Evolutionary conservation across 1,140 invertebrate genomes (phyloP).

Genomic region (Leptoteleia sp.): DNA sequence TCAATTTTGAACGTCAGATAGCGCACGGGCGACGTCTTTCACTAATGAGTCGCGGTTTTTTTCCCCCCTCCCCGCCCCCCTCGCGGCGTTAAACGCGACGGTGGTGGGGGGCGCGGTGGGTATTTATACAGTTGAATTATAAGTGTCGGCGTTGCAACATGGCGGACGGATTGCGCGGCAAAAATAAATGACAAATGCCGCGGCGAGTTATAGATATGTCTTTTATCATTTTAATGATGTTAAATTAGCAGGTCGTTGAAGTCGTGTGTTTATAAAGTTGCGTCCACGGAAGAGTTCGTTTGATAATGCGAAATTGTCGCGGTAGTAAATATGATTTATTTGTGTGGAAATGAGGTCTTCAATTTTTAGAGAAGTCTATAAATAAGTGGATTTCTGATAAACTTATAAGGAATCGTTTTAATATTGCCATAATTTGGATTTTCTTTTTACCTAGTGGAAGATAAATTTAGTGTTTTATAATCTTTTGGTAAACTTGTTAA

Average conservation of each 20-base stretch:
- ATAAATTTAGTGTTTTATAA: no score
- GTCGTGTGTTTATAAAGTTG: conserved; percentile 15
- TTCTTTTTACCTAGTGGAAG: no score
- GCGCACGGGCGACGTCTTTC: conserved; percentile 33
- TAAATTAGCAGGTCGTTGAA: conserved; percentile 20
- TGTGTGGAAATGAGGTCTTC: no score
- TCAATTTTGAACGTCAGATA: conserved; percentile 64
- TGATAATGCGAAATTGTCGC: no score
- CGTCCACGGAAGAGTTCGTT: not conserved
- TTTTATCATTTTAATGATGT: conserved; percentile 51
- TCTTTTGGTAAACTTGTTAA: no score
- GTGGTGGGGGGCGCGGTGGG: conserved; percentile 5
- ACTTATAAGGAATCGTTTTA: no score
- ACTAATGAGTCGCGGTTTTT: conserved; percentile 58
- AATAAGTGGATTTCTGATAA: no score
- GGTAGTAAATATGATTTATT: no score
- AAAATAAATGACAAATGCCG: conserved; percentile 52
- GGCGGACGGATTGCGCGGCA: conserved; percentile 18
- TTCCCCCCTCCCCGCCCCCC: not conserved
- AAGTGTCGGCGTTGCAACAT: conserved; percentile 30
- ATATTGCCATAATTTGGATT: no score
- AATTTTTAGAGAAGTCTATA: no score
- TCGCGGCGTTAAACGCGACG: conserved; percentile 1
- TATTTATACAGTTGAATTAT: conserved; percentile 60
- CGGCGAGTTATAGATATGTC: conserved; percentile 30